Base-by-base conservation (phyloP, 2,888 invertebrate genomes). In the Colostygia pectinataria region DNA sequence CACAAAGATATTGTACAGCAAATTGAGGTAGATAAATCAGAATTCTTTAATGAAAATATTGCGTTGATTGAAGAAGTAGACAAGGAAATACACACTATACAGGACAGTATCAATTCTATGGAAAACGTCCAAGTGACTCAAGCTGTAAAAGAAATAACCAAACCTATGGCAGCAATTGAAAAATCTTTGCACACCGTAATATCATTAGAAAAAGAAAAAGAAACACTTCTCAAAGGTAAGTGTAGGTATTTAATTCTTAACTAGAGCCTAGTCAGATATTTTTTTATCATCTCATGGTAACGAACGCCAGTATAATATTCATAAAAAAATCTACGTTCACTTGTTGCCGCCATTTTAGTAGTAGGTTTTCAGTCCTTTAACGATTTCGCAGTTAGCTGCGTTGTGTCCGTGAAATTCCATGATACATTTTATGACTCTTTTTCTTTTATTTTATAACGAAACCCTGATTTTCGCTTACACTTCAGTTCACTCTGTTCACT, bases 1-100 rank as follows among this genome's bases (percentile, higher is more conserved):
- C 78, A 86, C 45, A 80, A 80, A 68, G 80, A 81, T 53, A 76
- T 87, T 5, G 66, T 77, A 27, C 67, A 83, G 37, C 68, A 79
- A 38, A 68, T 81, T 6, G 66, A 77, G 55, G 59, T 61, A 1
- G 74, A 76, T 27, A 64, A 66, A 23, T 39, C 57, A 12, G 37
- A 53, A 1, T 50, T 83, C 8, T 64, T 73, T 41, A 66, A 64
- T 33, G 69, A 79, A 51, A 76, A 83, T 32, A 67, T 80, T 31
- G 63, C 71, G 15, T 52, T 87, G 27, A 74, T 83, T 18, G 68
- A 74, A 37, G 79, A 81, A 60, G 68, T 87, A 0, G 78, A 83
- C 49, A 77, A 77, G 48, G 80, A 81, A 63, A 77, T 88, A 40
- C 76, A 80, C 39, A 70, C 65, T 1, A 74, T 88, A 52, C 73